These are phyloP conservation scores for Ovis aries DNA, from an alignment of 2,113 vertebrate species.

Conservation along the genomic window ARS-UI_Ramb_v3.0 NC_056063.1:26861501-26862000, in stretches of 20 bases:
- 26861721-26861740: not conserved
- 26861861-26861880: not conserved
- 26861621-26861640: not conserved
- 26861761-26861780: not conserved
- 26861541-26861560: not conserved
- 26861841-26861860: not conserved
- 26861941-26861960: not conserved
- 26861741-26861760: not conserved
- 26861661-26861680: not conserved
- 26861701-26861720: not conserved
- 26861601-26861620: not conserved
- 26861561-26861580: not conserved
- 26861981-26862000: not conserved
- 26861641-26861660: not conserved
- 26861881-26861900: not conserved
- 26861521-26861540: not conserved
- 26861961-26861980: not conserved
- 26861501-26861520: not conserved
- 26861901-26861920: not conserved
- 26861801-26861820: not conserved
- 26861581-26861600: not conserved
- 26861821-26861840: not conserved
- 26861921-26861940: too few species aligned
- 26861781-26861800: not conserved
- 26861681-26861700: not conserved